Base-by-base conservation (phyloP, 2,113 vertebrate species). In the Scomber scombrus region DNA sequence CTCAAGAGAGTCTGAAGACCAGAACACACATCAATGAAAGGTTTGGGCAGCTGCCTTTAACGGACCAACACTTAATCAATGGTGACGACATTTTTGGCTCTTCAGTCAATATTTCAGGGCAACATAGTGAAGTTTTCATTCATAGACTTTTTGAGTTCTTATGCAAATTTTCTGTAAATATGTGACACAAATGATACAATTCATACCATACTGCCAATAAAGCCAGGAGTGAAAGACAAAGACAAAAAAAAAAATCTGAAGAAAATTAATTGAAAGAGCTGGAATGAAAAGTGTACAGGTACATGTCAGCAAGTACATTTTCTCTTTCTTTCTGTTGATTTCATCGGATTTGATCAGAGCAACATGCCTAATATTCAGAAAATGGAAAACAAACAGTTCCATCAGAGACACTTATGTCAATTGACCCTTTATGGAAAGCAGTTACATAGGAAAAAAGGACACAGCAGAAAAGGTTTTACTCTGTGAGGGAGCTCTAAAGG, bases 1-100 rank as follows among this genome's bases (percentile, higher is more conserved):
- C 52, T 81, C 67, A 11, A 10, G 29, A 67, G 73, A 73, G 72
- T 81, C 91, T 91, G 52, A 58, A 75, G 60, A 43, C 26, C 69
- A 81, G 57, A 85, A 71, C 68, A 57, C 65, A 45, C 43, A 71
- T 16, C 46, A 69, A 12, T 61, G 15, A 80, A 18, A 60, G 47
- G 56, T 56, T 60, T 45, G 80, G 55, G 3, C 71, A 88, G 19
- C 2, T 19, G 50, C 55, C 50, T 68, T 57, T 34, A 34, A 50
- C 29, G 21, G 19, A 79, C 23, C 40, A 34, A 61, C 21, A 45
- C 19, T 49, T n/a, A n/a, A n/a, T n/a, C n/a, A n/a, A n/a, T n/a
- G n/a, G n/a, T n/a, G n/a, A n/a, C 82, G 29, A 71, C 29, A 45
- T 61, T 82, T 71, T 62, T n/a, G 50, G 26, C 63, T 34, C 1